These are phyloP conservation scores for Coregonus clupeaformis DNA, from an alignment of 2,113 vertebrate genomes.

Conservation along the genomic window DNA sequence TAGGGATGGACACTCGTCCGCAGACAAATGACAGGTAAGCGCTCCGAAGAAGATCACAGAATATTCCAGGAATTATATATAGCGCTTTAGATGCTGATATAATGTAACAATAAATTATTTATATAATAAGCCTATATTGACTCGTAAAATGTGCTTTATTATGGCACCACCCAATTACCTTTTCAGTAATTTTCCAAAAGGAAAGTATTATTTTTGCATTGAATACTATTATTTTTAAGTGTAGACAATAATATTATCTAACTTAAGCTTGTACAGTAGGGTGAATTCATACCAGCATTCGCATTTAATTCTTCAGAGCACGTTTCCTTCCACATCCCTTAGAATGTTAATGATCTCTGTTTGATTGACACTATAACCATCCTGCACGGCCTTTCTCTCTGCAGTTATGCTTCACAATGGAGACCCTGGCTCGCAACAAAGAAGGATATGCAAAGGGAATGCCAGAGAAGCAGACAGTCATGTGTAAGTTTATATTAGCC, in stretches of 20 bases:
- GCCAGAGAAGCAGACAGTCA: slow-evolving; percentile 27
- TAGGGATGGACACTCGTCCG: slow-evolving; percentile 11
- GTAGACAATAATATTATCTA: not conserved
- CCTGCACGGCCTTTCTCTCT: slow-evolving; percentile 13
- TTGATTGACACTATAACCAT: slow-evolving; percentile 21
- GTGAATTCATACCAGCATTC: no score
- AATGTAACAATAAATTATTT: not conserved
- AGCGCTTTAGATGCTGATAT: not conserved
- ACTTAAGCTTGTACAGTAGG: no score
- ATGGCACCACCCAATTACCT: not conserved
- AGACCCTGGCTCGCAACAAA: slow-evolving; percentile 77
- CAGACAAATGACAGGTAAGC: slow-evolving; percentile 51
- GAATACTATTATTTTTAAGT: not conserved
- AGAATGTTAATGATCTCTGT: not conserved
- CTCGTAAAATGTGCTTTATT: no score
- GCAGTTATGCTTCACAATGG: slow-evolving; percentile 72
- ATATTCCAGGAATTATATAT: not conserved
- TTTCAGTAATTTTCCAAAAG: not conserved
- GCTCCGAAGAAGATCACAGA: not conserved
- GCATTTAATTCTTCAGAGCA: no score
- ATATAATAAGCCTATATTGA: no score
- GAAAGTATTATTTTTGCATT: not conserved
- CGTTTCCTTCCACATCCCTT: not conserved
- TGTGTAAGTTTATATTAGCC: slow-evolving; percentile 64
- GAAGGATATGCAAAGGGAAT: slow-evolving; percentile 32